Conservation (phyloP, 2,888 invertebrate genomes). For the Trichogramma dendrolimi region DNA sequence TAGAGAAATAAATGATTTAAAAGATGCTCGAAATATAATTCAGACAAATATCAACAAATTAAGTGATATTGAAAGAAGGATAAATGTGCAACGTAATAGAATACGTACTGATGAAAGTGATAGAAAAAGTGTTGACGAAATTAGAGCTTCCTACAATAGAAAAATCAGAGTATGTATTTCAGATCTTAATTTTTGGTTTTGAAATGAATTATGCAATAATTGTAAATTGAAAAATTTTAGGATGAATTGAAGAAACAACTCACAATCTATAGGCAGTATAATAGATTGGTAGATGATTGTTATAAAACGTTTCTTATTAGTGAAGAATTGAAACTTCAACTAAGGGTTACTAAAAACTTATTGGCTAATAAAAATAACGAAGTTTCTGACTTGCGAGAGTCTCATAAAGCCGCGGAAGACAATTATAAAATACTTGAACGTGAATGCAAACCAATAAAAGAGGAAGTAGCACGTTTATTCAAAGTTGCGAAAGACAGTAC, state of each 20-base stretch:
- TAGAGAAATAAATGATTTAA: conserved; percentile 35
- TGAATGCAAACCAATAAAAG: conserved; percentile 45
- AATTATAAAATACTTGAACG: conserved; percentile 43
- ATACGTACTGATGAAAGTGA: conserved; percentile 42
- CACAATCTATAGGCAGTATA: conserved; percentile 39
- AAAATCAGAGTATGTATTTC: background rate
- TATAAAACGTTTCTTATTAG: conserved; percentile 38
- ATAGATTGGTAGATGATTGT: conserved; percentile 38
- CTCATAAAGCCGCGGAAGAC: conserved; percentile 43
- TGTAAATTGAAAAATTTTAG: conserved; percentile 25
- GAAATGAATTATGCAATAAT: background rate
- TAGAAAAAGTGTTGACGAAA: conserved; percentile 40
- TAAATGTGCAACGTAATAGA: conserved; percentile 37
- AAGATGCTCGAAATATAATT: conserved; percentile 31
- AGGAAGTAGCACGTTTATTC: conserved; percentile 55
- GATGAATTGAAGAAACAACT: conserved; percentile 40
- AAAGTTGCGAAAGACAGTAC: conserved; percentile 57
- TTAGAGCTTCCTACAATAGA: conserved; percentile 34
- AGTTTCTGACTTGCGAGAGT: conserved; percentile 41
- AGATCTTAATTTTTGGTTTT: background rate
- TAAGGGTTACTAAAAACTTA: conserved; percentile 33
- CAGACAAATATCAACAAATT: conserved; percentile 35
- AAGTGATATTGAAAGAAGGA: conserved; percentile 38
- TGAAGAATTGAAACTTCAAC: conserved; percentile 37
- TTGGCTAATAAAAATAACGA: conserved; percentile 43